Evolutionary conservation across 2,888 invertebrate genomes (phyloP).

Genomic region (Andrena trimmerana): DNA sequence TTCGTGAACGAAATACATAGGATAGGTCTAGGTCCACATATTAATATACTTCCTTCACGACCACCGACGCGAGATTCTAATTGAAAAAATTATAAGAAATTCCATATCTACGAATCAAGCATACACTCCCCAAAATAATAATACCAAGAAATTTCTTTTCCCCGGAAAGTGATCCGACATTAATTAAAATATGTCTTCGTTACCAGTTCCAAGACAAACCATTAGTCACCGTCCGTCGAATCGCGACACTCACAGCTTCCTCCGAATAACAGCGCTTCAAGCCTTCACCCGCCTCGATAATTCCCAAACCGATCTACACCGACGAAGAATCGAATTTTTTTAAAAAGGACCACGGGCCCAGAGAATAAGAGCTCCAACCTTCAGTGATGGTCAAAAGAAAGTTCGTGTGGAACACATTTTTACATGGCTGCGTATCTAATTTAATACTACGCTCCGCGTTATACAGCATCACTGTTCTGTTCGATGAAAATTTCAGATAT

Average conservation of each 20-base stretch:
- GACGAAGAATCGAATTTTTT: background rate
- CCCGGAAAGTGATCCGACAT: background rate
- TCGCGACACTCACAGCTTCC: constrained; percentile 33
- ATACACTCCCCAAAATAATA: background rate
- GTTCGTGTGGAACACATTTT: too few relatives aligned
- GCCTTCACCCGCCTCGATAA: background rate
- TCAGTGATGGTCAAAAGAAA: too few relatives aligned
- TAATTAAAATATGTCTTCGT: background rate
- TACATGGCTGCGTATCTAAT: too few relatives aligned
- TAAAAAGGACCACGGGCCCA: background rate
- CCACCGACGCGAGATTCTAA: background rate
- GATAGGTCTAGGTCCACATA: background rate
- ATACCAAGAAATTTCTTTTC: background rate
- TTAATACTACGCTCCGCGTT: too few relatives aligned
- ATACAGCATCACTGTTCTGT: too few relatives aligned
- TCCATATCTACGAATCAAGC: background rate
- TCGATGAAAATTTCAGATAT: too few relatives aligned
- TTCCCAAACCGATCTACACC: background rate
- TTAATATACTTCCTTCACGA: constrained; percentile 27
- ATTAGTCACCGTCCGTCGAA: constrained; percentile 22
- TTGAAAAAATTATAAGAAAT: background rate
- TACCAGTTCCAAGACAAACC: background rate
- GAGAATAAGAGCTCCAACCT: background rate
- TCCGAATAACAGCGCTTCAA: constrained; percentile 2
- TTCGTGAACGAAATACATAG: constrained; percentile 19